These are phyloP conservation scores for Drosophila pectinifera DNA, from an alignment of 1,140 invertebrate genomes.

Conservation along the genomic window DNA sequence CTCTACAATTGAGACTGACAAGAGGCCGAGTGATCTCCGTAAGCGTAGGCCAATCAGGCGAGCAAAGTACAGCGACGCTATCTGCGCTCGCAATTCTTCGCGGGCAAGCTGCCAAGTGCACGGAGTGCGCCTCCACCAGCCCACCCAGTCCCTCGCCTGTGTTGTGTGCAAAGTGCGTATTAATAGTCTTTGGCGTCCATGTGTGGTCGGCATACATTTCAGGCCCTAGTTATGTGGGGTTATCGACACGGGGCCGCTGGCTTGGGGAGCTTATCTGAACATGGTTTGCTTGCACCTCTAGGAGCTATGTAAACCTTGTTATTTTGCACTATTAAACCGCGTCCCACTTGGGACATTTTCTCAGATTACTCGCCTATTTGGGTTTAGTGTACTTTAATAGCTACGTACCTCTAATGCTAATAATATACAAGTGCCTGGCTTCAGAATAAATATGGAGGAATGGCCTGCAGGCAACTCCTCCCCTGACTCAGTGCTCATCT, in stretches of 20 bases:
- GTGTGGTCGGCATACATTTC: neutral
- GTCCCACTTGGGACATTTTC: too few species aligned
- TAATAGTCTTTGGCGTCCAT: neutral
- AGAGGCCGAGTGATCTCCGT: neutral
- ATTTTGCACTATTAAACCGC: too few species aligned
- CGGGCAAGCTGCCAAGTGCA: neutral
- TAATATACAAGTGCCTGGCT: conserved; percentile 27
- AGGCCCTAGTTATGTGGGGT: conserved; percentile 1
- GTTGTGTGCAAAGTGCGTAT: conserved; percentile 9
- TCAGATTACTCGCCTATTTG: too few species aligned
- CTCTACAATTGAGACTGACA: conserved; percentile 21
- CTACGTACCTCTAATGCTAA: conserved; percentile 29
- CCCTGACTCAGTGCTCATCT: conserved; percentile 87
- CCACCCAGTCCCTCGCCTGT: neutral
- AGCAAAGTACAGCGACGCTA: conserved; percentile 28
- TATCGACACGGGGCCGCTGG: conserved; percentile 12
- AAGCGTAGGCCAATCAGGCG: neutral
- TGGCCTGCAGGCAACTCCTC: too few species aligned
- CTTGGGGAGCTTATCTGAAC: neutral
- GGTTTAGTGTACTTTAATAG: conserved; percentile 24
- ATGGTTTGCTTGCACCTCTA: neutral
- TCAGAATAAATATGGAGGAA: conserved; percentile 13
- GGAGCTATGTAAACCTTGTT: neutral
- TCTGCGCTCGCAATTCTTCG: neutral
- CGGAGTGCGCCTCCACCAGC: too few species aligned